These are phyloP conservation scores for Lagria hirta DNA, from an alignment of 2,888 invertebrate genomes.

Conservation along the genomic window DNA sequence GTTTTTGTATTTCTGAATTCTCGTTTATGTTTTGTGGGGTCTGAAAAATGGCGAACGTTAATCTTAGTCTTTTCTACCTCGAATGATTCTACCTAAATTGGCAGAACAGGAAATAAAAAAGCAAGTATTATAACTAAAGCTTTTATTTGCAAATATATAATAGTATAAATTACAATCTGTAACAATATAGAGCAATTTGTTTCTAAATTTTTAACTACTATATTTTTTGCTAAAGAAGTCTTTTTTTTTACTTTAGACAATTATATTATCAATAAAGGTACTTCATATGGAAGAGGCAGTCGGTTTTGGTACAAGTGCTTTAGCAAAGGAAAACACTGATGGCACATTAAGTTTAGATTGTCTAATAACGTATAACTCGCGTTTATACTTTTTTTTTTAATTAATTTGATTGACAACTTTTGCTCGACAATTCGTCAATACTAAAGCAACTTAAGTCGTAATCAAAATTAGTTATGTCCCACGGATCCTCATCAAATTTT, in stretches of 20 bases:
- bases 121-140: slow-evolving; percentile 48
- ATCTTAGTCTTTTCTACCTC: slow-evolving; percentile 18
- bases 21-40: slow-evolving; percentile 48
- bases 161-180: slow-evolving; percentile 47
- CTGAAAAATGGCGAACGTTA: slow-evolving; percentile 45
- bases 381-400: slow-evolving; percentile 12
- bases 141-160: slow-evolving; percentile 53
- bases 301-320: slow-evolving; percentile 48
- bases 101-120: slow-evolving; percentile 47
- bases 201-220: slow-evolving; percentile 39
- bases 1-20: slow-evolving; percentile 51
- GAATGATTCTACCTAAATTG: slow-evolving; percentile 14
- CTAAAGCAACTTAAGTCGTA: slow-evolving; percentile 49
- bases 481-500: slow-evolving; percentile 49
- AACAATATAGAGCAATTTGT: slow-evolving; percentile 48
- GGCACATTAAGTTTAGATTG: slow-evolving; percentile 40
- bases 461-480: slow-evolving; percentile 52
- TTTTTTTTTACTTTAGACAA: slow-evolving; percentile 25
- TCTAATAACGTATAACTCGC: slow-evolving; percentile 18
- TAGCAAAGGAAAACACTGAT: slow-evolving; percentile 44
- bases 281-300: slow-evolving; percentile 47
- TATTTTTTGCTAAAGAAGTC: slow-evolving; percentile 25
- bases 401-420: slow-evolving; percentile 31
- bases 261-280: slow-evolving; percentile 31
- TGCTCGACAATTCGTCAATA: slow-evolving; percentile 42